Conservation (phyloP, 2,888 invertebrate species). For the Leptopilina drosophilae region DNA sequence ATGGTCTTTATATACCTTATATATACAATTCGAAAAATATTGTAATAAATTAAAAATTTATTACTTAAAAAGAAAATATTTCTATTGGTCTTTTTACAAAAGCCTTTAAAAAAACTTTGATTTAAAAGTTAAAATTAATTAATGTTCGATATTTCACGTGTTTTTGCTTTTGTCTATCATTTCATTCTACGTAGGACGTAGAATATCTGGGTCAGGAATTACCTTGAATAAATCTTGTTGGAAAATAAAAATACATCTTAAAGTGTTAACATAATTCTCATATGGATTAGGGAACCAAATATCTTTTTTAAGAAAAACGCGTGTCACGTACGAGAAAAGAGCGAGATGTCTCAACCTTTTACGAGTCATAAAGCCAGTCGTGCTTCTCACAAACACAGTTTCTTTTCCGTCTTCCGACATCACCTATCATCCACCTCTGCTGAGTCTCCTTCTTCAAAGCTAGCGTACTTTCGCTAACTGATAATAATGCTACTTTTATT, state of each 20-base stretch:
- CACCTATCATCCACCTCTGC: slow-evolving; percentile 58
- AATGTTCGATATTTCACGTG: no score
- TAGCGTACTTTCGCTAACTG: slow-evolving; percentile 72
- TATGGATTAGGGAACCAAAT: slow-evolving; percentile 35
- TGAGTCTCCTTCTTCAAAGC: slow-evolving; percentile 49
- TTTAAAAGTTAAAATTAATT: no score
- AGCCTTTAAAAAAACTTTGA: no score
- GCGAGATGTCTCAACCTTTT: slow-evolving; percentile 71
- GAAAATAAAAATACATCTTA: slow-evolving; percentile 16
- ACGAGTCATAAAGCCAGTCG: slow-evolving; percentile 75
- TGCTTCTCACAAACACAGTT: slow-evolving; percentile 72
- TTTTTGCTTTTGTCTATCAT: no score
- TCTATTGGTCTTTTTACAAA: no score
- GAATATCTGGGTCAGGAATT: no score
- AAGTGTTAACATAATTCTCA: slow-evolving; percentile 20
- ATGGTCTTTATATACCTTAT: no score
- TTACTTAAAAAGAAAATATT: no score
- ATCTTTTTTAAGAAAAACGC: slow-evolving; percentile 52
- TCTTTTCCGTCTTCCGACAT: slow-evolving; percentile 65
- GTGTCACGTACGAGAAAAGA: slow-evolving; percentile 61
- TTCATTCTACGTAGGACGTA: no score
- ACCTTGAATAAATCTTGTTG: background rate
- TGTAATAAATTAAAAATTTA: no score
- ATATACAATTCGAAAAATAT: no score
- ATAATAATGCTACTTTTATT: slow-evolving; percentile 77